These are phyloP conservation scores for Luperina testacea DNA, from an alignment of 2,888 invertebrate genomes.

Conservation along the genomic window DNA sequence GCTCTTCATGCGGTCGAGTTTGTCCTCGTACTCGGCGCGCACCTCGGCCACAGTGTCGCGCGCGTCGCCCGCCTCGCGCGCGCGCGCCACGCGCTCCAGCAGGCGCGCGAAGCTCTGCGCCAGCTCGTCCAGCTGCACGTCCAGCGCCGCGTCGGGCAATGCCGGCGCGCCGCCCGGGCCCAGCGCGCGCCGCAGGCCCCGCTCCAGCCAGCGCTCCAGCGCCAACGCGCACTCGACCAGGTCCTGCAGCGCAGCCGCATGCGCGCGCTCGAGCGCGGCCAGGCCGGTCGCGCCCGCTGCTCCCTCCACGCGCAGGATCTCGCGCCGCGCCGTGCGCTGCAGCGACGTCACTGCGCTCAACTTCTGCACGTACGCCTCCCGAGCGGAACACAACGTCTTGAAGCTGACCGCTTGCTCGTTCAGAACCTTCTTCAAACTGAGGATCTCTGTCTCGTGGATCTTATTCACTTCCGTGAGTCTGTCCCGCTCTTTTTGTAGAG, in stretches of 20 bases:
- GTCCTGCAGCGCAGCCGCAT: constrained; percentile 85
- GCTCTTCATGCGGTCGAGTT: constrained; percentile 94
- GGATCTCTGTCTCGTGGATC: constrained; percentile 85
- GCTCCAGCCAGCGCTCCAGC: constrained; percentile 85
- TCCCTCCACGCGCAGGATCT: constrained; percentile 81
- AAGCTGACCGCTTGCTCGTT: constrained; percentile 83
- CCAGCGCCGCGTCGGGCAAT: constrained; percentile 76
- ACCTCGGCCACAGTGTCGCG: constrained; percentile 88
- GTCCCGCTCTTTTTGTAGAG: constrained; percentile 84
- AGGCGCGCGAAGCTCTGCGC: constrained; percentile 74
- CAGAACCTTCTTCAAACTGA: constrained; percentile 83
- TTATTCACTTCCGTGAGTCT: constrained; percentile 82
- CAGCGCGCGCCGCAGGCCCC: constrained; percentile 75
- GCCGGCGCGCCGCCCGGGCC: constrained; percentile 70
- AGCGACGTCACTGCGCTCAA: constrained; percentile 81
- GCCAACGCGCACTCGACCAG: constrained; percentile 82
- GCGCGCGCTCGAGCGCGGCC: constrained; percentile 82
- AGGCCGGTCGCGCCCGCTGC: constrained; percentile 74
- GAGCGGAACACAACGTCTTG: constrained; percentile 82
- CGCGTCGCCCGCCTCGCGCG: constrained; percentile 73
- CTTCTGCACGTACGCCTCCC: constrained; percentile 83
- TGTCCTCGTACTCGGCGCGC: constrained; percentile 92
- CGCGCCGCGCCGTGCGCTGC: constrained; percentile 84
- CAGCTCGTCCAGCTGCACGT: constrained; percentile 82
- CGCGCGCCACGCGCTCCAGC: constrained; percentile 80